Conservation (phyloP, 2,113 vertebrate genomes). For the Oostethus manadensis region DNA sequence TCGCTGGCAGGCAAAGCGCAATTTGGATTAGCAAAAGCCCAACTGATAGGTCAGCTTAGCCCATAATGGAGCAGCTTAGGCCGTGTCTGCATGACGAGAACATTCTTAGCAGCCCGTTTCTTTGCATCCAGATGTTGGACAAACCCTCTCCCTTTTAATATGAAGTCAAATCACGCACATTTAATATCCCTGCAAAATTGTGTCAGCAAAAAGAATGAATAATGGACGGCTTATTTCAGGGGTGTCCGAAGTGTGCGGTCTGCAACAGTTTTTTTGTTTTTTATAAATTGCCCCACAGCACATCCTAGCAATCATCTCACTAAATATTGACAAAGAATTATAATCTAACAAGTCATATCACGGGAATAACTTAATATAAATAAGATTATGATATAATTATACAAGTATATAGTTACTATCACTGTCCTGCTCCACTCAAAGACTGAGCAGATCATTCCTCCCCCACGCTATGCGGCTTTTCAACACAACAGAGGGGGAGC, state of each 20-base stretch:
- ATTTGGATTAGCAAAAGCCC: slow-evolving; percentile 73
- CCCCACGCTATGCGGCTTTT: too few relatives aligned
- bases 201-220: slow-evolving; percentile 17
- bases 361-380: too few relatives aligned
- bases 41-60: slow-evolving; percentile 74
- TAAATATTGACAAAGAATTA: too few relatives aligned
- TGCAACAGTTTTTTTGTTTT: too few relatives aligned
- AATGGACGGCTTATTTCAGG: not conserved
- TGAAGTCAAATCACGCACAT: slow-evolving; percentile 35
- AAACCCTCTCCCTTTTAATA: slow-evolving; percentile 25
- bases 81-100: slow-evolving; percentile 70
- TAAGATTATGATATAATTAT: too few relatives aligned
- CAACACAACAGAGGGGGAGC: too few relatives aligned
- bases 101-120: slow-evolving; percentile 65
- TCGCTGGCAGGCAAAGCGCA: slow-evolving; percentile 69
- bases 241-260: not conserved
- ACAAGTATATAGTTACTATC: too few relatives aligned
- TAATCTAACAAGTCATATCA: too few relatives aligned
- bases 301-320: too few relatives aligned
- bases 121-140: slow-evolving; percentile 72
- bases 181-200: slow-evolving; percentile 1
- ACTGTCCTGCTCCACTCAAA: too few relatives aligned
- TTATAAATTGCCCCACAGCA: too few relatives aligned
- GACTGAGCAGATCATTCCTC: too few relatives aligned
- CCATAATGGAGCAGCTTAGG: slow-evolving; percentile 77